These are phyloP conservation scores for Anarrhichthys ocellatus DNA, from an alignment of 2,113 vertebrate species.

Conservation along the genomic window DNA sequence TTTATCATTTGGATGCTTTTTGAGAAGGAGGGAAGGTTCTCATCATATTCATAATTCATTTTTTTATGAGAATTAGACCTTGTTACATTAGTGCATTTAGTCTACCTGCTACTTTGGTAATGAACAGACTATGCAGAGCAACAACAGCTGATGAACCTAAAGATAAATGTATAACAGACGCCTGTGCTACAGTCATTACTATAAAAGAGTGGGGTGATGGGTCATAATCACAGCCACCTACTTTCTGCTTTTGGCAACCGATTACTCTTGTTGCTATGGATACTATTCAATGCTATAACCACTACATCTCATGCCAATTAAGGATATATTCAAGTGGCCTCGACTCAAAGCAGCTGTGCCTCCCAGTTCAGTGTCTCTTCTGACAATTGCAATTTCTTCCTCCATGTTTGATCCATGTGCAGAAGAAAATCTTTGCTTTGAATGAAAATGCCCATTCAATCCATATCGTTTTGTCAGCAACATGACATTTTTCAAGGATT, in stretches of 20 bases:
- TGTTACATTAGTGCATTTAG: not conserved
- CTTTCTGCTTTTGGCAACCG: slow-evolving; percentile 5
- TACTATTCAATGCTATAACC: slow-evolving; percentile 36
- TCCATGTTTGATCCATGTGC: not conserved
- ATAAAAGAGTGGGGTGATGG: not conserved
- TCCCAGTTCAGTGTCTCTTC: not conserved
- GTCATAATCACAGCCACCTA: slow-evolving; percentile 35
- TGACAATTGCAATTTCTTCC: not conserved
- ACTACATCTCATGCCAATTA: slow-evolving; percentile 20
- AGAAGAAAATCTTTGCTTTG: not conserved
- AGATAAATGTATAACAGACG: slow-evolving; percentile 4
- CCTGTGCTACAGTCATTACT: not conserved
- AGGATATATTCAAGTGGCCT: slow-evolving; percentile 24
- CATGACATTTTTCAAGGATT: not conserved
- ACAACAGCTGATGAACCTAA: not conserved
- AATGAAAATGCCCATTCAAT: not conserved
- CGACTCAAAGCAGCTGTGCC: not conserved
- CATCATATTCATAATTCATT: not conserved
- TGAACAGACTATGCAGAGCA: not conserved
- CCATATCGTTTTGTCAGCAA: not conserved
- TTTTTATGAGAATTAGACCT: not conserved
- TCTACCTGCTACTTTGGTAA: not conserved
- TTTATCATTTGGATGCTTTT: not conserved
- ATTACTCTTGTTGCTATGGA: slow-evolving; percentile 61
- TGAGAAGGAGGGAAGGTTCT: not conserved